These are phyloP conservation scores for Cervus canadensis DNA, from an alignment of 2,113 vertebrate species.

Conservation along the genomic window DNA sequence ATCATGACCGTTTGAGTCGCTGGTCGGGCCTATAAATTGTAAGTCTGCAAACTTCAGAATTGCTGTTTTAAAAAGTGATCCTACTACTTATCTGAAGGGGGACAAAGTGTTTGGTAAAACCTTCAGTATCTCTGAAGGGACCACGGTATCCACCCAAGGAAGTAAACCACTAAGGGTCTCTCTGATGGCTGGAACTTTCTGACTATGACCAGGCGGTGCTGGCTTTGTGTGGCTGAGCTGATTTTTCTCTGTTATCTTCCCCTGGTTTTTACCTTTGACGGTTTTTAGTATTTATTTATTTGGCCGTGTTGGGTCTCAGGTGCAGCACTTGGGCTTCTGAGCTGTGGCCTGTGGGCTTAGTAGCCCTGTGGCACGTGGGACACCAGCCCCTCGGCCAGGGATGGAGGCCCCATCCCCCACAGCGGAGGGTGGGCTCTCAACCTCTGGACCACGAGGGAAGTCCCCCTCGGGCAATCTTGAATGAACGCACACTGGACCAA, in stretches of 20 bases:
- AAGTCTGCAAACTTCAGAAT: background rate
- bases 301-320: background rate
- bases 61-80: background rate
- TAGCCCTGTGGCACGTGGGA: background rate
- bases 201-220: too few species aligned
- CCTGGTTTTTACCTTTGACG: background rate
- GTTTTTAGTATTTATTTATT: background rate
- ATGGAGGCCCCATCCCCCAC: background rate
- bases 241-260: background rate
- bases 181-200: background rate
- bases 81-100: background rate
- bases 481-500: background rate
- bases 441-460: rapidly evolving
- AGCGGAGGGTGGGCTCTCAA: background rate
- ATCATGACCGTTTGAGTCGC: background rate
- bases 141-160: background rate
- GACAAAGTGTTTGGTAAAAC: background rate
- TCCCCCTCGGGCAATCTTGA: background rate
- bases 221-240: background rate
- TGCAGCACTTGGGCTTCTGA: background rate
- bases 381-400: background rate
- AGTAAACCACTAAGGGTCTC: background rate
- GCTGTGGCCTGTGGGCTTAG: background rate
- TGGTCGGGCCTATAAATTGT: background rate
- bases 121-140: background rate